Base-by-base conservation (phyloP, 2,888 invertebrate species). In the Eulithis testata region DNA sequence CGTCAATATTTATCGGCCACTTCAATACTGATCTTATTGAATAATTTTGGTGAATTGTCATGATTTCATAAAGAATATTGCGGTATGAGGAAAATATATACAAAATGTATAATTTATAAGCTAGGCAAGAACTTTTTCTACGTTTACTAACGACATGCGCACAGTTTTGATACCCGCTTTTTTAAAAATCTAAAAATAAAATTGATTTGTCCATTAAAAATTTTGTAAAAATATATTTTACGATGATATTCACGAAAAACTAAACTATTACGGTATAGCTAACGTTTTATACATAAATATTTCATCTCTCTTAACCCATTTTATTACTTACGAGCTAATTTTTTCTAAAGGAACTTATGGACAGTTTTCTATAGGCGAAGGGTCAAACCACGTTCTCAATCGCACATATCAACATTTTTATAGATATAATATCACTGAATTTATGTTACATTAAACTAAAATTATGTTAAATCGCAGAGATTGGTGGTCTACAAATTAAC, bases 261-360 rank as follows among this genome's bases (percentile, higher is more conserved):
- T 31, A 51, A 50, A 6, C 7, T 3, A 52, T 12, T 4, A 52
- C 8, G 11, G 11, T 52, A 59, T n/a, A 59, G 9, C 37, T 51
- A 51, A 27, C 40, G 21, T 43, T 47, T 14, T 37, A 60, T 54
- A 31, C 14, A 27, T 56, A 62, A 31, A 54, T 61, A 54, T 60
- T 64, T 45, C 40, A 65, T 60, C 44, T 31, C 57, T 65, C 60
- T 65, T 21, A 59, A 45, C 21, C 2, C 21, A 21, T 21, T 43
- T 60, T 52, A 60, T 11, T 45, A 45, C 36, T 51, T 64, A 56
- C 5, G 3, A n/a, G 11, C 12, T 51, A 31, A 47, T 12, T 9
- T 14, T 36, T 21, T 51, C 6, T 12, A 37, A 52, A 63, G 47
- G 47, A 58, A 63, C 54, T 11, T 50, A 31, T 44, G 54, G 63